Evolutionary conservation across 2,888 invertebrate genomes (phyloP).

Genomic region (Drosophila meridionalis): DNA sequence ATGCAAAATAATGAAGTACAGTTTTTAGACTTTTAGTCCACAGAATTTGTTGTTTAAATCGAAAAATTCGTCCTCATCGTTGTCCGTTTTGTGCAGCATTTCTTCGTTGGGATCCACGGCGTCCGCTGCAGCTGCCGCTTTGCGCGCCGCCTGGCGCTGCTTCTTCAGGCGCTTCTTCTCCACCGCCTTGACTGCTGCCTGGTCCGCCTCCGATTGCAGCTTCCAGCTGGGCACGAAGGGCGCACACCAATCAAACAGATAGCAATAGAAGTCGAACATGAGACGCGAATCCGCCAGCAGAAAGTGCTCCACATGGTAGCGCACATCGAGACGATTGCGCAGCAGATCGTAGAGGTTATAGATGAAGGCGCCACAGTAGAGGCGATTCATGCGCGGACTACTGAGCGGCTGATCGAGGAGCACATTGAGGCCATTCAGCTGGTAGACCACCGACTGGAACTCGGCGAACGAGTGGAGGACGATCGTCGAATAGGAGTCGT

Average conservation of each 20-base stretch:
- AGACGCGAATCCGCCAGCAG: constrained; percentile 82
- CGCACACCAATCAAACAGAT: constrained; percentile 79
- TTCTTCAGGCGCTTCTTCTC: constrained; percentile 79
- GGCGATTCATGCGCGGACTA: constrained; percentile 87
- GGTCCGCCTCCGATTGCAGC: constrained; percentile 49
- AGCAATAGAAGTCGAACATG: constrained; percentile 83
- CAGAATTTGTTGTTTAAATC: constrained; percentile 84
- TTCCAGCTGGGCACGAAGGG: constrained; percentile 80
- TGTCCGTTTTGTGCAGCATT: constrained; percentile 60
- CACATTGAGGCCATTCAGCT: constrained; percentile 86
- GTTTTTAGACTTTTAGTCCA: constrained; percentile 65
- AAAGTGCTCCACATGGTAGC: constrained; percentile 86
- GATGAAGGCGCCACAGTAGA: constrained; percentile 91
- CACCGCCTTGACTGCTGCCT: constrained; percentile 44
- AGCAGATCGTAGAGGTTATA: constrained; percentile 90
- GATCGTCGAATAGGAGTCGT: constrained; percentile 79
- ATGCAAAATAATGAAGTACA: neutral
- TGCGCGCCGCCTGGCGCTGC: constrained; percentile 72
- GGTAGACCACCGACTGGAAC: constrained; percentile 83
- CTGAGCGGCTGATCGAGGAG: constrained; percentile 88
- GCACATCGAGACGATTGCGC: constrained; percentile 86
- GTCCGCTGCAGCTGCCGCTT: constrained; percentile 47
- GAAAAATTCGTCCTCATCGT: constrained; percentile 73
- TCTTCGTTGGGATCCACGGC: constrained; percentile 74
- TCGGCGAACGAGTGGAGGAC: constrained; percentile 84